Conservation (phyloP, 2,888 invertebrate genomes). For the Mythimna loreyi region DNA sequence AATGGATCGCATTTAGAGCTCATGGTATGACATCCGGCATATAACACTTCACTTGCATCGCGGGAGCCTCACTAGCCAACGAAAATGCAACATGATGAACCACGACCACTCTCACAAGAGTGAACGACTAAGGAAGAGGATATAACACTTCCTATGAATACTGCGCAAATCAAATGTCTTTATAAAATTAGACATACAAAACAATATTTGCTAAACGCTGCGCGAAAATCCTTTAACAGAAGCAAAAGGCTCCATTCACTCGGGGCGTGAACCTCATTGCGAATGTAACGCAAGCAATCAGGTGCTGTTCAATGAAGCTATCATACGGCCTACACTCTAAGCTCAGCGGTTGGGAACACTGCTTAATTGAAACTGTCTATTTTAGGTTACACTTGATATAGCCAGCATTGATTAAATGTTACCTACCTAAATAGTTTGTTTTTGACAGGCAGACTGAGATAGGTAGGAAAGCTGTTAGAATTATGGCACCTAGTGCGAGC, state of each 20-base stretch:
- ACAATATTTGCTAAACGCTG: not conserved
- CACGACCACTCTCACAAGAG: too few species aligned
- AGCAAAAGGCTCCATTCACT: not conserved
- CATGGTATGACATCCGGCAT: too few species aligned
- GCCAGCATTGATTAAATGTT: slow-evolving; percentile 4
- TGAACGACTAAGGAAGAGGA: too few species aligned
- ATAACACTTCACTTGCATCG: too few species aligned
- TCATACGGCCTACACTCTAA: slow-evolving; percentile 23
- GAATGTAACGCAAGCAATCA: slow-evolving; percentile 25
- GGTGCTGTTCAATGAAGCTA: slow-evolving; percentile 24
- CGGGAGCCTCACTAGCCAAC: too few species aligned
- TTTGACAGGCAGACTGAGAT: not conserved
- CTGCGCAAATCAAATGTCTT: not conserved
- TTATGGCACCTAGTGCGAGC: not conserved
- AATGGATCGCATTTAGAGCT: too few species aligned
- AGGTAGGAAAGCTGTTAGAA: not conserved
- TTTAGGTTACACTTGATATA: not conserved
- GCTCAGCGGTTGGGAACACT: slow-evolving; percentile 24
- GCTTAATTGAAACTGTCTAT: slow-evolving; percentile 39
- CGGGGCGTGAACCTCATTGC: slow-evolving; percentile 21
- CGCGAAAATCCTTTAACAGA: not conserved
- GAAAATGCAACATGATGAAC: too few species aligned
- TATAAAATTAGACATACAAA: not conserved
- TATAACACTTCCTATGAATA: too few species aligned
- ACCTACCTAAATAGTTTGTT: not conserved